Percentiles rank a stretch among this genome's conserved stretches.
Evolutionary conservation across 1,140 invertebrate genomes (phyloP).

Genomic region (Rhagoletis zephyria): DNA sequence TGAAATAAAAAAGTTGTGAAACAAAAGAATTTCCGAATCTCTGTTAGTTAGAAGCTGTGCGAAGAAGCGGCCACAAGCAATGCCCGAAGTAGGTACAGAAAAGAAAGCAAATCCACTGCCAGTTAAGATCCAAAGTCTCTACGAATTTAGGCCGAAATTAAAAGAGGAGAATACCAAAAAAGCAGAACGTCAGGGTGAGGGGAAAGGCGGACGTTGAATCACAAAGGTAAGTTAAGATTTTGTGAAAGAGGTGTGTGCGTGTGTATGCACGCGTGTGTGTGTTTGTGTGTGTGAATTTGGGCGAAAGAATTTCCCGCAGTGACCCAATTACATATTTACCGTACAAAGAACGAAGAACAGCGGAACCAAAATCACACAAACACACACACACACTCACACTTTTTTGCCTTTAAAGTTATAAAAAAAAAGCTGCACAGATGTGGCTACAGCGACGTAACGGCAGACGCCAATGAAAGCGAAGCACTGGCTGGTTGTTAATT

Average conservation of each 20-base stretch:
- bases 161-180: not conserved
- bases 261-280: not conserved
- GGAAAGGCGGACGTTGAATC: not conserved
- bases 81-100: not conserved
- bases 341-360: slow-evolving; percentile 9
- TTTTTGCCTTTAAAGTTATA: not conserved
- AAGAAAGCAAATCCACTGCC: slow-evolving; percentile 14
- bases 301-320: slow-evolving; percentile 37
- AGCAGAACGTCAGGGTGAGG: slow-evolving; percentile 9
- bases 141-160: slow-evolving; percentile 4
- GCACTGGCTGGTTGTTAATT: not conserved
- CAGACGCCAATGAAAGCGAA: slow-evolving; percentile 32
- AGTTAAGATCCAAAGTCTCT: not conserved
- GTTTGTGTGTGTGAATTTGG: slow-evolving; percentile 1
- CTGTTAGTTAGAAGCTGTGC: slow-evolving; percentile 3
- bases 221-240: not conserved
- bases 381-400: not conserved
- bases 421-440: not conserved
- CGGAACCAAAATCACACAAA: not conserved
- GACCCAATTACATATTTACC: slow-evolving; percentile 50
- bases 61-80: not conserved
- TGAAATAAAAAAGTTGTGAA: not conserved
- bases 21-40: not conserved
- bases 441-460: not conserved
- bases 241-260: not conserved